Evolutionary conservation across 2,797 vertebrate genomes (phyloP), one percentile per base, ranked within the genome.

Genomic region (Pangasius larnaudii): DNA sequence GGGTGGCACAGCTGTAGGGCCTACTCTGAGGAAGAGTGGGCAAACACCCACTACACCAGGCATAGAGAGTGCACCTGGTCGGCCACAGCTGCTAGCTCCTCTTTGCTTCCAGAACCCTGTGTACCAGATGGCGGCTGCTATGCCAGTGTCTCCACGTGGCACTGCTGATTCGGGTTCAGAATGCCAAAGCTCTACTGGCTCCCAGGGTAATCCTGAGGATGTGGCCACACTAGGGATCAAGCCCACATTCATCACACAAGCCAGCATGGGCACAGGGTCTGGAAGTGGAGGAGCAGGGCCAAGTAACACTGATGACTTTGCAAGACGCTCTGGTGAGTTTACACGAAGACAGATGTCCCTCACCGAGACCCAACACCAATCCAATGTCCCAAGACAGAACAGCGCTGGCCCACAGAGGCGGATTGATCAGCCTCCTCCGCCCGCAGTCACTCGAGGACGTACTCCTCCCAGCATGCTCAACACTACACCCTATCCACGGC

Each of bases 41-140:
- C 95, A 95, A 91, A 92, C 94, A 0, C 96, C 97, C 4, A 96
- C 97, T 91, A 97, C 96, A 0, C 95, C 96, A 1, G 95, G 96
- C 74, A 94, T 96, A 88, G 96, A 96, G 79, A 93, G 95, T 63
- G 92, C 94, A 80, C 96, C 96, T 1, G 94, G 97, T 83, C 96
- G 96, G 86, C 95, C 96, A 0, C 95, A 96, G 77, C 95, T 98
- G 92, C 96, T 99, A 61, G 96, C 97, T 84, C 98, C 98, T 1
- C 95, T 99, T 7, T 98, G 97, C 0, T 99, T 99, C 93, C 98
- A 99, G 93, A 99, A 99, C 89, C 98, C 98, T 0, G 98, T 99
- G 51, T 99, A 99, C 93, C 98, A 99, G 78, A 96, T 98, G 92
- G 97, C 96, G 0, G 96, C 97, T 0, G 96, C 96, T 84, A 93